Conservation (phyloP, 2,797 vertebrate species). For the Phrynocephalus forsythii region DNA sequence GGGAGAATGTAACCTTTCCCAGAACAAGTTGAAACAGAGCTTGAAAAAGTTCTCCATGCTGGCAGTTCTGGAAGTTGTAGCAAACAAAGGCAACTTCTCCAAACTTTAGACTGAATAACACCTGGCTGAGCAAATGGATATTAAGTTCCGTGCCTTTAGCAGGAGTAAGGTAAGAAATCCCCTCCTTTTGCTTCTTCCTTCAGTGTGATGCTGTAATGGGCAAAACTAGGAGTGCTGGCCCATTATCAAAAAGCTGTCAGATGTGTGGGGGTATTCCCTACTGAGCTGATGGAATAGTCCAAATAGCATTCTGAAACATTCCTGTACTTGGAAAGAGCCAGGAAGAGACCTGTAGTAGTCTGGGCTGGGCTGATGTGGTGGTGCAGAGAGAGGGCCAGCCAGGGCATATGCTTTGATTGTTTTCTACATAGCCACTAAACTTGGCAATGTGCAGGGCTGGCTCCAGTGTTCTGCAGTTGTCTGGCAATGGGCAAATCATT, state of each 20-base stretch:
- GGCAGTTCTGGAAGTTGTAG: no score
- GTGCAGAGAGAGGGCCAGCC: constrained; percentile 23
- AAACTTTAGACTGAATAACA: background rate
- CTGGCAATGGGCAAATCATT: constrained; percentile 60
- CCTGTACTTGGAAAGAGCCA: constrained; percentile 53
- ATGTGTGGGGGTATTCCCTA: no score
- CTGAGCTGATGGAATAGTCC: background rate
- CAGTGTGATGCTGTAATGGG: background rate
- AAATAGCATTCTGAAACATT: constrained; percentile 32
- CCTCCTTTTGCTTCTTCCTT: background rate
- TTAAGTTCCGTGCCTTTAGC: background rate
- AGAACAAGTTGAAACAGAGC: background rate
- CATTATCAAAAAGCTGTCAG: background rate
- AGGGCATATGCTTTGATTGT: constrained; percentile 41
- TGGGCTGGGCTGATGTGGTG: constrained; percentile 21
- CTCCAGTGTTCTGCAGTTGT: constrained; percentile 62
- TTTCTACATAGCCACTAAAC: constrained; percentile 43
- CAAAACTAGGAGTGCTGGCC: background rate
- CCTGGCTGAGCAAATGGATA: background rate
- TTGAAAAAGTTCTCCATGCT: no score
- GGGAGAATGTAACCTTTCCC: background rate
- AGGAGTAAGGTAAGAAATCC: background rate
- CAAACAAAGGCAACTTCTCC: no score
- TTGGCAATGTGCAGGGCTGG: constrained; percentile 20
- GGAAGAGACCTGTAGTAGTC: constrained; percentile 52